Evolutionary conservation across 2,888 invertebrate species (phyloP), one percentile per base, ranked within the genome.

Genomic region (Ischnura elegans): DNA sequence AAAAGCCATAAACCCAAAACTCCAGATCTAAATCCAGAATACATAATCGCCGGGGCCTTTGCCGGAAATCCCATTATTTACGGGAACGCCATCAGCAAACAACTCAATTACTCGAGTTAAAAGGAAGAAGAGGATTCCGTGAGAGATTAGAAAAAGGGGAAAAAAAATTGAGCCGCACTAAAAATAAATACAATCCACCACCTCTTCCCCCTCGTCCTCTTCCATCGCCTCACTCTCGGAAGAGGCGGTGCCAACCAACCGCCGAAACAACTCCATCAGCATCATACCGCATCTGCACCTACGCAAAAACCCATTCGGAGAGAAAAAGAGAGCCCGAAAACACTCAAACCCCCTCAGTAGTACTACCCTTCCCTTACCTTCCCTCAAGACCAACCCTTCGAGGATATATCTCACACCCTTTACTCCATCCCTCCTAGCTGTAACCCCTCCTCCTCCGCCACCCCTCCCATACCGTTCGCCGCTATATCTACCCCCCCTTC

Each of bases 221-320:
- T 76, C 61, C n/a, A 25, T n/a, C 61, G 61, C 61, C 61, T 61
- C 61, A n/a, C n/a, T n/a, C 16, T 19, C 13, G 8, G 16, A 19
- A 1, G 2, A 19, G 51, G 13, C 6, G 76, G 36, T 29, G 25
- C 76, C 29, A 29, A 29, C 29, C 76, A 29, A 6, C 13, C 36
- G 8, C 76, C 76, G 36, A 51, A 76, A 43, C 86, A n/a, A 86
- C 55, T 90, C 43, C 90, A 51, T 43, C 61, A 55, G 90, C 42
- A 45, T 86, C 86, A 86, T 86, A 87, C 46, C 36, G 55, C 90
- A 90, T 90, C 66, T 90, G 90, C 90, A 61, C 90, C 90, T 90
- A 42, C 66, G 90, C 47, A 51, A 87, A n/a, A 87, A 87, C 36
- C 90, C 66, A 90, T 43, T 61, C 43, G 90, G 47, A 66, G 29